Evolutionary conservation across 2,888 invertebrate species (phyloP).

Genomic region (Panopea generosa): DNA sequence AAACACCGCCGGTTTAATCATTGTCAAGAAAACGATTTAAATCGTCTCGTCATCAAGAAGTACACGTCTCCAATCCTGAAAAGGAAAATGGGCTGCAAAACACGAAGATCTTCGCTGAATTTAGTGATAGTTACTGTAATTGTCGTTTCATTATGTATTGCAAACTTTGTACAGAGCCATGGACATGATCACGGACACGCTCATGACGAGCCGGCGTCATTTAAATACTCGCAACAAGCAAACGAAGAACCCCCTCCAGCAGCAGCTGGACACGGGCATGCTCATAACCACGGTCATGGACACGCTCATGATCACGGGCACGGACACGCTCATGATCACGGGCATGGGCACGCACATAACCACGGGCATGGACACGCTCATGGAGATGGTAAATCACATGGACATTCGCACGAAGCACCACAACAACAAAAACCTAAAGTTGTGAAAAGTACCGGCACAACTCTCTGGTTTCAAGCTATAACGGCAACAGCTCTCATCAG

Average conservation of each 20-base stretch:
- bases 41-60: constrained; percentile 31
- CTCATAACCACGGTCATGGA: constrained; percentile 37
- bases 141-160: background rate
- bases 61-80: constrained; percentile 49
- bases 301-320: constrained; percentile 41
- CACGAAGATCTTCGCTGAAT: background rate
- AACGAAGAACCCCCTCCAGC: constrained; percentile 84
- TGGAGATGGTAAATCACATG: constrained; percentile 59
- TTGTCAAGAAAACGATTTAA: constrained; percentile 14
- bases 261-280: constrained; percentile 26
- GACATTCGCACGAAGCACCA: constrained; percentile 59
- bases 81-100: constrained; percentile 12
- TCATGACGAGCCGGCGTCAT: constrained; percentile 88
- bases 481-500: constrained; percentile 97
- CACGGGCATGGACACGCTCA: constrained; percentile 70
- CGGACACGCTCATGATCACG: constrained; percentile 35
- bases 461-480: constrained; percentile 92
- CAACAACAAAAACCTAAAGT: constrained; percentile 31
- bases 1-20: constrained; percentile 15
- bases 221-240: constrained; percentile 93
- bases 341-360: constrained; percentile 38
- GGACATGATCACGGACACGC: constrained; percentile 22
- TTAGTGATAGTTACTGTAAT: background rate
- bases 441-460: constrained; percentile 83
- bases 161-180: background rate